Evolutionary conservation across 2,797 vertebrate species (phyloP), one percentile per base, ranked within the genome.

Genomic region (Rhabdophis nuchalis): DNA sequence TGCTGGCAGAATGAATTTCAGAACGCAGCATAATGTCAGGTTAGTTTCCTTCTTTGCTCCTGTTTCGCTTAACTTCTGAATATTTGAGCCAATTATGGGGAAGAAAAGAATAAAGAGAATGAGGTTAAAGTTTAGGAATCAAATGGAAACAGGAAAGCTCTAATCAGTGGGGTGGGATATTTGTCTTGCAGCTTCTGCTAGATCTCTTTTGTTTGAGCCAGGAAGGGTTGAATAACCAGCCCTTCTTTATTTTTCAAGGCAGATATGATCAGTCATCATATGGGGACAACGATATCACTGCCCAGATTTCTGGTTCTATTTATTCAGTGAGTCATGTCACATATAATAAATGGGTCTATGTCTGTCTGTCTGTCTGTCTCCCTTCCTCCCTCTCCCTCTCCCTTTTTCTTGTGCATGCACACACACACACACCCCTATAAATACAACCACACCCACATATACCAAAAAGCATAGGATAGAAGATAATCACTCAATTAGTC

Each of bases 41-140:
- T 68, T 61, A 29, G 64, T 92, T 91, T 90, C 87, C 58, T 92
- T 94, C 92, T 89, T 88, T 23, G 29, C 92, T 95, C 53, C 46
- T 94, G 94, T 95, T 95, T 53, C 92, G 86, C 91, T 25, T 36
- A 36, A 25, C 93, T 72, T 90, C 87, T 93, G 93, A 95, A 92
- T 89, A 82, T 93, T 95, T 94, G 91, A 94, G 72, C 50, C 87
- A 92, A 89, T 89, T 92, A 89, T 16, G 18, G 7, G 52, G 54
- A 61, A 92, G 9, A 20, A 58, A 91, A 87, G 90, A 87, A 32
- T 36, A 53, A 54, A 23, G 32, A 50, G 54, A 1, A 25, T 10
- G 9, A 27, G 60, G 36, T 82, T 18, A 13, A 58, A 32, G 61
- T 27, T 4, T 87, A 36, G 53, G 36, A 91, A 82, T n/a, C 10